Percentiles rank a stretch among this genome's conserved stretches.
These are phyloP conservation scores for Bilobella aurantiaca DNA, from an alignment of 1,140 invertebrate species.

Conservation along the genomic window DNA sequence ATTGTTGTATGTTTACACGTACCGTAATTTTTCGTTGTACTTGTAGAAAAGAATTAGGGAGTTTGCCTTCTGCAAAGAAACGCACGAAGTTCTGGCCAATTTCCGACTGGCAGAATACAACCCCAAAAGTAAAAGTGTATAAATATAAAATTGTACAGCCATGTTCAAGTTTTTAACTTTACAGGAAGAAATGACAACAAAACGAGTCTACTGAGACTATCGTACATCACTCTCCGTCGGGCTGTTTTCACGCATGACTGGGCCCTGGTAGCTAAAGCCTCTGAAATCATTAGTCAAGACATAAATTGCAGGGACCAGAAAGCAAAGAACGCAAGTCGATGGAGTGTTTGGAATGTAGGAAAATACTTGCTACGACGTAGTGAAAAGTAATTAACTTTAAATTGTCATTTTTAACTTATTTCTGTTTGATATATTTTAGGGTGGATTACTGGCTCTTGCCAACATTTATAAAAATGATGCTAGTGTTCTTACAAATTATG, in stretches of 20 bases:
- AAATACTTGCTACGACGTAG: background rate
- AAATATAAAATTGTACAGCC: background rate
- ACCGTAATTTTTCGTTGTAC: background rate
- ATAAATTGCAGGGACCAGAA: background rate
- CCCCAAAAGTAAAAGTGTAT: background rate
- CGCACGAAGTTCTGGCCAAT: background rate
- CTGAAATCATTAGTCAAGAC: constrained; percentile 4
- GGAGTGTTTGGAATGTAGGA: constrained; percentile 24
- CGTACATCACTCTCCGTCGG: background rate
- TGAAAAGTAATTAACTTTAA: background rate
- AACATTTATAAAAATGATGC: constrained; percentile 19
- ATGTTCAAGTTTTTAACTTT: background rate
- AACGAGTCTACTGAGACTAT: background rate
- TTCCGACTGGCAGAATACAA: background rate
- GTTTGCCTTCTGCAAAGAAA: background rate
- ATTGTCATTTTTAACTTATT: background rate
- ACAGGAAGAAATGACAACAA: background rate
- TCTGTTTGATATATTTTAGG: constrained; percentile 11
- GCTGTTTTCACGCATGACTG: constrained; percentile 22
- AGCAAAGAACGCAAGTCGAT: background rate
- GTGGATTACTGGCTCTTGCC: constrained; percentile 17
- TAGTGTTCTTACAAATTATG: constrained; percentile 8
- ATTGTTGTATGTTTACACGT: background rate
- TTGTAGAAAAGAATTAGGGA: background rate
- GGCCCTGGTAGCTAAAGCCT: constrained; percentile 11